These are phyloP conservation scores for Chaetura pelagica DNA, from an alignment of 2,113 vertebrate species.

Conservation along the genomic window DNA sequence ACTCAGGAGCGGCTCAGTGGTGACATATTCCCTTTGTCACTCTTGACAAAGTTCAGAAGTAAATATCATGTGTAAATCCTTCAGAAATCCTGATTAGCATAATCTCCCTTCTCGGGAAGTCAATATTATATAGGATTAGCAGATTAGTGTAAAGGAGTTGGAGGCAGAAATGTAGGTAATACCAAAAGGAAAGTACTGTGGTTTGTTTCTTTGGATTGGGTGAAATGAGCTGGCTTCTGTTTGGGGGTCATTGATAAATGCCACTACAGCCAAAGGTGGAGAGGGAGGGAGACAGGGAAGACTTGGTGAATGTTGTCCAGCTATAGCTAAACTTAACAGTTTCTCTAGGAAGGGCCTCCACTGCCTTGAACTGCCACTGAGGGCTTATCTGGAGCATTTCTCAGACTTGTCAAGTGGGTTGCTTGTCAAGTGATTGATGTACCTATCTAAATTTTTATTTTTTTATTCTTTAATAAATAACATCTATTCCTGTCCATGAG, in stretches of 20 bases:
- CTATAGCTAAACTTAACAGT: background rate
- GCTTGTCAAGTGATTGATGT: background rate
- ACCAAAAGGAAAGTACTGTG: background rate
- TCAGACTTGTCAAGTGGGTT: background rate
- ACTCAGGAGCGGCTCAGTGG: background rate
- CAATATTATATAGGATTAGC: constrained; percentile 15
- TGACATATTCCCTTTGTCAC: background rate
- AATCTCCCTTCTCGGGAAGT: background rate
- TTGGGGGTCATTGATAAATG: background rate
- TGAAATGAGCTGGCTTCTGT: background rate
- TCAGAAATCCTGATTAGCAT: constrained; percentile 51
- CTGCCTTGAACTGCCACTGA: background rate
- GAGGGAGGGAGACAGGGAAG: background rate
- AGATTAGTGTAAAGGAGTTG: background rate
- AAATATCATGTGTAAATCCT: constrained; percentile 36
- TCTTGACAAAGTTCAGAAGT: background rate
- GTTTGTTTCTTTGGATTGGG: background rate
- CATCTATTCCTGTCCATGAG: background rate
- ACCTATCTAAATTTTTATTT: too few species aligned
- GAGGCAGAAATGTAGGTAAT: background rate
- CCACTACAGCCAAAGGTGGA: background rate
- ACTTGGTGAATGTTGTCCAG: background rate
- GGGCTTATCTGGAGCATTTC: background rate
- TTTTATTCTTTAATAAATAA: background rate
- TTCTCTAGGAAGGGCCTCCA: background rate